A percentile compares a stretch with the other conserved stretches of the same genome.
Conservation (phyloP, 2,113 vertebrate genomes). For the Reinhardtius hippoglossoides region DNA sequence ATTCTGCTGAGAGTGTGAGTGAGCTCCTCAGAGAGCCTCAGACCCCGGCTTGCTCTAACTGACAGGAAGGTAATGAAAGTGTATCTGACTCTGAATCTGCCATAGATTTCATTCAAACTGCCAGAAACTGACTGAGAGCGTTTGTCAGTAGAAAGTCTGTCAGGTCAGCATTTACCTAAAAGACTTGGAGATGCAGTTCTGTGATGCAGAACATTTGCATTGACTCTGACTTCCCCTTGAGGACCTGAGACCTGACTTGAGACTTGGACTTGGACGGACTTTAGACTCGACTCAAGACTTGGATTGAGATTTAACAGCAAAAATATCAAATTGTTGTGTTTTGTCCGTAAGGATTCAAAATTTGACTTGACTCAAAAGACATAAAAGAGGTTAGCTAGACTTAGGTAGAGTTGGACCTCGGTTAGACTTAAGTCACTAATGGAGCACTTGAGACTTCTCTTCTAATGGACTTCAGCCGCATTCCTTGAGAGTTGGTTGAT, state of each 20-base stretch:
- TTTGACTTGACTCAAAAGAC: no score
- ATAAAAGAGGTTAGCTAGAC: no score
- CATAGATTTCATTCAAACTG: not conserved
- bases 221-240: not conserved
- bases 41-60: not conserved
- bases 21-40: slow-evolving; percentile 16
- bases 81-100: not conserved
- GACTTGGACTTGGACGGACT: not conserved
- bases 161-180: not conserved
- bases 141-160: no score
- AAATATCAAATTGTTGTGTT: no score
- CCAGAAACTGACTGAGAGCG: not conserved
- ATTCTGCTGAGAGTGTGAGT: slow-evolving; percentile 35
- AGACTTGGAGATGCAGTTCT: not conserved
- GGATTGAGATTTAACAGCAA: not conserved
- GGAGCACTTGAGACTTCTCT: not conserved
- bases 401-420: not conserved
- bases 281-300: not conserved
- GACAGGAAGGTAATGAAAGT: not conserved
- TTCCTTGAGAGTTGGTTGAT: no score
- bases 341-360: no score
- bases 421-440: not conserved
- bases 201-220: not conserved
- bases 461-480: no score
- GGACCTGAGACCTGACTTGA: not conserved